Evolutionary conservation across 1,140 invertebrate species (phyloP), one percentile per base, ranked within the genome.

Genomic region (Fopius arisanus): DNA sequence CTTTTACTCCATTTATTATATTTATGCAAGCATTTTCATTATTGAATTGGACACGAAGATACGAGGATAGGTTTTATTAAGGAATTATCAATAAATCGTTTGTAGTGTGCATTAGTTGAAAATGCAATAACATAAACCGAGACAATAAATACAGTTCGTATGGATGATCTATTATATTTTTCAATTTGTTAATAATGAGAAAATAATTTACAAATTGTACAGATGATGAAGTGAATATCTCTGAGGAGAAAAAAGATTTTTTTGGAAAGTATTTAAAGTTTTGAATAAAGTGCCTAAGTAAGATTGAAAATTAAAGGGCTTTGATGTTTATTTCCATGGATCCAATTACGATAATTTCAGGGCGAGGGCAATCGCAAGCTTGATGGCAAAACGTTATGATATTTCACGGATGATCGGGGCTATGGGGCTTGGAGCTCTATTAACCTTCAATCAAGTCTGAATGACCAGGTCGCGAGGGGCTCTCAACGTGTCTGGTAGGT

Each of bases 121-220:
- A 48, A 48, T 59, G 23, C 54, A 21, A 59, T 28, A 26, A 21
- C 19, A 12, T 59, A n/a, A n/a, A n/a, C n/a, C 23, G 21, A 26
- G 54, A 26, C 23, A 59, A 26, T 59, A 59, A 26, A 26, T 26
- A 59, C 54, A 59, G 54, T 59, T 59, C 26, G 54, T 26, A 59
- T 26, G 23, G n/a, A 21, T 21, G 19, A 59, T 26, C 54, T 59
- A 59, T 59, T 19, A 59, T 26, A 59, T 59, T 59, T 59, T 59
- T 59, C 54, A 59, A 59, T 59, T 41, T 67, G 37, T 67, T 41
- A 43, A 37, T 59, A 69, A 48, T 48, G 67, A 69, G n/a, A 16
- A 48, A 68, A 51, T 48, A 48, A 69, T 48, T 48, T 70, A 70
- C 68, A 28, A 70, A 70, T 70, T 70, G 68, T 70, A 70, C 51